Evolutionary conservation across 2,888 invertebrate genomes (phyloP), one percentile per base, ranked within the genome.

Genomic region (Yponomeuta evonymella): DNA sequence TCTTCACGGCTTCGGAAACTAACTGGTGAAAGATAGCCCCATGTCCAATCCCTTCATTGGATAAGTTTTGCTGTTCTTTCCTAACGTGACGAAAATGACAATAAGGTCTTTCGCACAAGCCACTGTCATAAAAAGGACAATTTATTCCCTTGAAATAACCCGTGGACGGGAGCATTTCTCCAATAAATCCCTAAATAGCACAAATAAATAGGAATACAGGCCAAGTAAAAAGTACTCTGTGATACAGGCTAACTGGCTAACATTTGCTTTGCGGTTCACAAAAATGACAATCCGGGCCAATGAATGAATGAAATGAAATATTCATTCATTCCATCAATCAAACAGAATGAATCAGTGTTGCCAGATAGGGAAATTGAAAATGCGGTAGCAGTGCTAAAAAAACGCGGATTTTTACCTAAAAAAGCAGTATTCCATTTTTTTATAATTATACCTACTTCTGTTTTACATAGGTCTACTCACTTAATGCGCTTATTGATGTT

Each of bases 31-130:
- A 80, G 75, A 93, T 93, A 73, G 91, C 90, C 74, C 91, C 87
- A 86, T 89, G 88, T 78, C 93, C 88, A 73, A 93, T 81, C 67
- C 87, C 87, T 72, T 90, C 87, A 74, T 85, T 85, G 73, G 79
- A 73, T 72, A 86, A 81, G 75, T 84, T 88, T 74, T 85, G 85
- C 73, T 81, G 79, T 93, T 96, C 96, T 92, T 95, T 95, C 81
- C 94, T 95, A 76, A 94, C 93, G 88, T 98, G 98, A 81, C 96
- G 95, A 87, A 96, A 98, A 90, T 98, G 98, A 90, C 98, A 98
- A 88, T 98, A 97, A 33, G 98, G 97, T 79, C 98, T 93, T 77
- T 96, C 96, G 89, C 98, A 98, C 70, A 94, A 89, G 73, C 95
- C 96, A 82, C 93, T 94, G 79, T 96, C 95, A 84, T 94, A 97